A percentile compares a stretch with the other conserved stretches of the same genome.
Evolutionary conservation across 2,113 vertebrate species (phyloP).

Genomic region (Hippopotamus amphibius): DNA sequence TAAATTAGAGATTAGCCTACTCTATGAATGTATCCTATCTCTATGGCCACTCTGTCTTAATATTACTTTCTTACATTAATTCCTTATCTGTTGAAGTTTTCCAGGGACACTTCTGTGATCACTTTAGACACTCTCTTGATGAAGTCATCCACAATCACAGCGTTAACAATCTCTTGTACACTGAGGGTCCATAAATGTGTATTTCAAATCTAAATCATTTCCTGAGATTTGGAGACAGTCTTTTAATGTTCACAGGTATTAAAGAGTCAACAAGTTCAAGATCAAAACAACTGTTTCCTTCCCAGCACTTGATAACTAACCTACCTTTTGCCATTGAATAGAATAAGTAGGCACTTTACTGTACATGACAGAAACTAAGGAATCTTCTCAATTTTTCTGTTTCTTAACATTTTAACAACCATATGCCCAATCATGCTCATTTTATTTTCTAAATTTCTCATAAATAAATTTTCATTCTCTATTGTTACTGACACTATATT

Average conservation of each 20-base stretch:
- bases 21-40: not conserved
- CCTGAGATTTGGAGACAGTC: not conserved
- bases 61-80: conserved; percentile 18
- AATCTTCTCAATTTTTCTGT: not conserved
- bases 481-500: not conserved
- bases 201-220: not conserved
- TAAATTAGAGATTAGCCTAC: not conserved
- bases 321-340: not conserved
- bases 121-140: not conserved
- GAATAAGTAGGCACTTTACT: not conserved
- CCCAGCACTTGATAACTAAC: not conserved
- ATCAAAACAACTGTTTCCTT: not conserved
- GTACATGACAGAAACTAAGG: not conserved
- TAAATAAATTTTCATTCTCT: not conserved
- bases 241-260: not conserved
- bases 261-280: not conserved
- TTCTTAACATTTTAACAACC: not conserved
- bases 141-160: not conserved
- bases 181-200: not conserved
- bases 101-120: not conserved
- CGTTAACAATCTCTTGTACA: not conserved
- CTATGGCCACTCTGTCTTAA: not conserved
- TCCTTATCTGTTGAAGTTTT: conserved; percentile 61
- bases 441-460: not conserved
- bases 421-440: not conserved